These are phyloP conservation scores for Pygoscelis antarcticus DNA, from an alignment of 2,113 vertebrate species.

Conservation along the genomic window DNA sequence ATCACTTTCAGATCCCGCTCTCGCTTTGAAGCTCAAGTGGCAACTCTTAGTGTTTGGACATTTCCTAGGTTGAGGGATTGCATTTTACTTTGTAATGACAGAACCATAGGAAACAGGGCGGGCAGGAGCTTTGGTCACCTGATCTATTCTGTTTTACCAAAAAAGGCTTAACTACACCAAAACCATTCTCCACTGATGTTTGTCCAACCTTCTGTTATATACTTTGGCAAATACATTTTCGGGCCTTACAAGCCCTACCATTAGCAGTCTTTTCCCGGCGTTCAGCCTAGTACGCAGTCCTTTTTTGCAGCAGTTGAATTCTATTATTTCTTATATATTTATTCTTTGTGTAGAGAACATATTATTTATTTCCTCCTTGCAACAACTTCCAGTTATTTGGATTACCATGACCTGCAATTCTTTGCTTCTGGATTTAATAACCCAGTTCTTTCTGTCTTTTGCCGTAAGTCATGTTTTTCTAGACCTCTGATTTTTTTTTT, in stretches of 20 bases:
- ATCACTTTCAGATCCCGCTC: not conserved
- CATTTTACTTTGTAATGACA: conserved; percentile 13
- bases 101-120: not conserved
- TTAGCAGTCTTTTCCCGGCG: not conserved
- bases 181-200: not conserved
- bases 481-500: not conserved
- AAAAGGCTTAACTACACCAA: not conserved
- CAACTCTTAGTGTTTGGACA: not conserved
- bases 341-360: not conserved
- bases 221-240: not conserved
- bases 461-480: not conserved
- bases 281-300: not conserved
- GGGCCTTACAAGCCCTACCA: not conserved
- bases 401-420: not conserved
- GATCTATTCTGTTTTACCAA: not conserved
- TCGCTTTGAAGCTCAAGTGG: conserved; percentile 17
- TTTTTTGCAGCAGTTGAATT: not conserved
- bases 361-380: not conserved
- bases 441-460: not conserved
- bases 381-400: not conserved
- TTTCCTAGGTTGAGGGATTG: not conserved
- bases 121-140: not conserved
- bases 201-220: not conserved
- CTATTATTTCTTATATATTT: not conserved
- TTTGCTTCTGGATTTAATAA: not conserved